Base-by-base conservation (phyloP, 2,113 vertebrate genomes). In the Nannobrachium achirus region DNA sequence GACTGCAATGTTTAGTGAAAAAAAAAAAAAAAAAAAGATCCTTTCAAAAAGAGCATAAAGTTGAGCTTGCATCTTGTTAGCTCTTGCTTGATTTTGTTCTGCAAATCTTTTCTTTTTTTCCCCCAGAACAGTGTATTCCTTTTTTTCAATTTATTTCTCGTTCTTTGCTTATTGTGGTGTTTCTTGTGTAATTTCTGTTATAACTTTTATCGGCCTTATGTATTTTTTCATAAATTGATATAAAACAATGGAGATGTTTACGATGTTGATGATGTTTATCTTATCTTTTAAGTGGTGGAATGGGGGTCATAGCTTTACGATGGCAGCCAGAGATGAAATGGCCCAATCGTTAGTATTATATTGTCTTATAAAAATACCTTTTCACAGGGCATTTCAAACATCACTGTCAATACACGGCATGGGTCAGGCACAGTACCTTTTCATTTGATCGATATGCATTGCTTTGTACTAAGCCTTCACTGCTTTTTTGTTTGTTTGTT, bases 301-400 rank as follows among this genome's bases (percentile, higher is more conserved):
- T 84, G 77, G 91, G 92, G 90, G 67, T 93, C 91, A 93, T 92
- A 92, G 91, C 92, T 92, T 91, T 90, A 92, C 89, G 78, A 68
- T 71, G 71, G 76, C 78, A 79, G 74, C 74, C 66, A 81, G 83
- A 75, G 72, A 73, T 50, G 25, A 60, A 56, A 73, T n/a, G 74
- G 25, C 69, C 39, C 45, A 25, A 42, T 14, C 1, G 19, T 10
- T 60, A n/a, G 25, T 40, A 40, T 38, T 57, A 57, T 41, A n/a
- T 16, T 7, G 55, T 4, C 55, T 20, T 13, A 48, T 48, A 15
- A 46, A 13, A 48, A 48, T n/a, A 48, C 46, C 46, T 48, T 41
- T 19, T 42, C 15, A 7, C 4, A 65, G 33, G 40, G 40, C 40
- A 41, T 6, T 41, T 3, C 15, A 66, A 70, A 79, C 71, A 78